Evolutionary conservation across 2,797 vertebrate species (phyloP).

Genomic region (Liparis tanakae): DNA sequence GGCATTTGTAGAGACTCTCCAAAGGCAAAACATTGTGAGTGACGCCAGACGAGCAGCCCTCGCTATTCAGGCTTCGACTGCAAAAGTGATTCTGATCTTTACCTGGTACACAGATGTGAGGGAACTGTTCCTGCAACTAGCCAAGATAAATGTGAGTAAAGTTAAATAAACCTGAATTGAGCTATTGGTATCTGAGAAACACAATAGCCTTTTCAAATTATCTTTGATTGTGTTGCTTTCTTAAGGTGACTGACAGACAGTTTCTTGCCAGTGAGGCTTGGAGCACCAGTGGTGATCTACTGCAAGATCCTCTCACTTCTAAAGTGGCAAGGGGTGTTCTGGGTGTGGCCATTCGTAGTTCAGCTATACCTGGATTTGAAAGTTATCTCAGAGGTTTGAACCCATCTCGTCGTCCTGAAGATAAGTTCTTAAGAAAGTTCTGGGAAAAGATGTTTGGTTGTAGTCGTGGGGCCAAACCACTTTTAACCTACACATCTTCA

Average conservation of each 20-base stretch:
- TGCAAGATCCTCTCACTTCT: slow-evolving; percentile 64
- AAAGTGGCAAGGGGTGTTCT: slow-evolving; percentile 72
- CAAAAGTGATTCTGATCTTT: too few species aligned
- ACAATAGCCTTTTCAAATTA: background rate
- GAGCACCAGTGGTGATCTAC: slow-evolving; percentile 76
- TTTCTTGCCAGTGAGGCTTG: slow-evolving; percentile 83
- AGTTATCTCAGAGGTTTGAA: slow-evolving; percentile 66
- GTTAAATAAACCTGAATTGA: background rate
- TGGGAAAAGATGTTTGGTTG: slow-evolving; percentile 78
- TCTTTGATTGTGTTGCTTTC: background rate
- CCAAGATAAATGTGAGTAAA: too few species aligned
- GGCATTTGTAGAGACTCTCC: too few species aligned
- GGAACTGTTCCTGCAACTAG: too few species aligned
- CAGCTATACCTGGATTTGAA: slow-evolving; percentile 74
- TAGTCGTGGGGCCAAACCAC: slow-evolving; percentile 14
- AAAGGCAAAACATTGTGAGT: too few species aligned
- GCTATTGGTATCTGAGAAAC: background rate
- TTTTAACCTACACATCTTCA: slow-evolving; percentile 2
- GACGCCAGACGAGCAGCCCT: too few species aligned
- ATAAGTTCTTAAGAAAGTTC: slow-evolving; percentile 66
- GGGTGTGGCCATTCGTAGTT: slow-evolving; percentile 79
- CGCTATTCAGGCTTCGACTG: too few species aligned
- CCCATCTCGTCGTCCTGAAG: slow-evolving; percentile 60
- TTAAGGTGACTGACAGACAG: slow-evolving; percentile 72
- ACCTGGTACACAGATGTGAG: too few species aligned